Evolutionary conservation across 2,888 invertebrate genomes (phyloP), one percentile per base, ranked within the genome.

Genomic region (Lissocephala sabroskyi): DNA sequence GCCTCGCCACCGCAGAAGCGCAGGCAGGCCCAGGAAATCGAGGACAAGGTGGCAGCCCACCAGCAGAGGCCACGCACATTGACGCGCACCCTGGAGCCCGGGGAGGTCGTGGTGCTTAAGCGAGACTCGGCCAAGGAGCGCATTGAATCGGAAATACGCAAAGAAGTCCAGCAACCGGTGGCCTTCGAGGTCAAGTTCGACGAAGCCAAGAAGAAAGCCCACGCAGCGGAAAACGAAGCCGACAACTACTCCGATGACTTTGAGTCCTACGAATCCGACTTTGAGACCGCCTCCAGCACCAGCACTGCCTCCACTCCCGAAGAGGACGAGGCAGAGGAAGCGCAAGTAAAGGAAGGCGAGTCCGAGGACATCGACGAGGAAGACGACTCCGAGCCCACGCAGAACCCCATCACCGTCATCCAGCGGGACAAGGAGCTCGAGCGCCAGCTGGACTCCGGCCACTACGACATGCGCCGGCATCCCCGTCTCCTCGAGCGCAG

Each of bases 231-330:
- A 7, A 49, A 36, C 3, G 79, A 77, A 16, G 29, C 59, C 0
- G 67, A 74, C 29, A 79, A 84, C 13, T 87, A 87, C 59, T 87
- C 87, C 36, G 87, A 87, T 64, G 88, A 88, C 68, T 88, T 88
- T 65, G 87, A 88, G 53, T 87, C 87, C 0, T 88, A 88, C 62
- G 87, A 87, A 67, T 87, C 87, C 1, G 88, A 88, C 75, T 88
- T 88, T 62, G 88, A 88, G 51, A 74, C 80, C 1, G 80, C 73
- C 18, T 74, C 74, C 4, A 62, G 68, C 26, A 53, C 61, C 2
- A n/a, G n/a, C n/a, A n/a, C n/a, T n/a, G n/a, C n/a, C n/a, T n/a
- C n/a, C n/a, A n/a, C n/a, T n/a, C 61, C 70, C 9, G 29, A 52
- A 29, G 13, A 9, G 1, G 39, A 41, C 4, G 39, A 26, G 1